Evolutionary conservation across 2,888 invertebrate genomes (phyloP), one percentile per base, ranked within the genome.

Genomic region (Coenonympha arcania): DNA sequence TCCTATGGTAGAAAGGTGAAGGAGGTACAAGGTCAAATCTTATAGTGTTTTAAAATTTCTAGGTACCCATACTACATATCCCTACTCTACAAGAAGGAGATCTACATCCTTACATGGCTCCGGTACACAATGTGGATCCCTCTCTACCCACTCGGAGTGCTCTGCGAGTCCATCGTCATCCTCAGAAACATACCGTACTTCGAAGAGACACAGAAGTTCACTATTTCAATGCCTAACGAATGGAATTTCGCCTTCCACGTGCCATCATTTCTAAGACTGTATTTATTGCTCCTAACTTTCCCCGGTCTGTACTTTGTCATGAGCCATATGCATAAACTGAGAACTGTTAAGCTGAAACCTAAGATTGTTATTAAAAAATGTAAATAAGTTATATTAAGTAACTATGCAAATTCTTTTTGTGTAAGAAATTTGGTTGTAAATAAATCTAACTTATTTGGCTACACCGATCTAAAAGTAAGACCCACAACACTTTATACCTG

Each of bases 71-170:
- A 92, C 79, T 98, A 98, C 79, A 91, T 97, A 68, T 87, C 92
- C 0, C 92, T 93, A 65, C 79, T 95, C 0, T 89, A 95, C 65
- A 91, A 93, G 50, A 90, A 89, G 19, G 91, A 95, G 52, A 87
- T 93, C 24, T 87, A 89, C 37, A 65, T 93, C 2, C 75, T 98
- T 6, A 97, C 95, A 0, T 98, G 98, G 98, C 79, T 98, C 2
- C 89, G 98, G 11, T 98, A 98, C 76, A 93, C 95, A 0, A 88
- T 95, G 48, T 99, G 98, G 98, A 95, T 98, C 58, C 92, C 95
- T 0, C 87, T 98, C 0, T 98, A 98, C 76, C 98, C 98, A 0
- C 71, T 96, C 30, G 98, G 97, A 4, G 91, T 96, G 61, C 68
- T 95, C 1, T 93, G 94, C 66, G 98, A 98, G 85, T 93, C 95